These are phyloP conservation scores for Cistogaster globosa DNA, from an alignment of 2,888 invertebrate species.

Conservation along the genomic window DNA sequence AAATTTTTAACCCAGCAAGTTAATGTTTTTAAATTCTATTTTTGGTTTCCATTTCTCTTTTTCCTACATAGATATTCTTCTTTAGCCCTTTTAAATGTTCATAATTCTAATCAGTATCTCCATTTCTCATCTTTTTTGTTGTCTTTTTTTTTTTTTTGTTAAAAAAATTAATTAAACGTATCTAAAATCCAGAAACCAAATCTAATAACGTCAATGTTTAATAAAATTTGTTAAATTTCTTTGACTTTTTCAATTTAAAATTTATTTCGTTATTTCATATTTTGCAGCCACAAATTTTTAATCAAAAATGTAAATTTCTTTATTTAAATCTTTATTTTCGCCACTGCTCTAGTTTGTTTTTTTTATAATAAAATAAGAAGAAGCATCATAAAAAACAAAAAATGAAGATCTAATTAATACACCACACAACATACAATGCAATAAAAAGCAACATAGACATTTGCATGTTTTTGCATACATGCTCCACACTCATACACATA, in stretches of 20 bases:
- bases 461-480: constrained; percentile 36
- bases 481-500: not conserved
- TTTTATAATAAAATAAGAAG: constrained; percentile 11
- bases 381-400: constrained; percentile 25
- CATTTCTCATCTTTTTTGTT: no score
- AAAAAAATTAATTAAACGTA: no score
- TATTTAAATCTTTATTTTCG: constrained; percentile 51
- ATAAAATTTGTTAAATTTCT: no score
- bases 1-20: no score
- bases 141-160: no score
- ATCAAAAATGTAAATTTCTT: constrained; percentile 70
- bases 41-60: no score
- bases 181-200: no score
- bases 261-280: constrained; percentile 23
- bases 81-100: no score
- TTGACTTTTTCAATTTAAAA: not conserved
- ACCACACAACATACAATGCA: constrained; percentile 45
- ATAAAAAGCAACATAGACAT: constrained; percentile 8
- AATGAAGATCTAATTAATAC: constrained; percentile 69
- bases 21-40: no score
- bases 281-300: constrained; percentile 64
- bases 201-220: no score
- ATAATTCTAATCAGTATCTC: no score
- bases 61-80: no score
- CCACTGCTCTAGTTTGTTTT: constrained; percentile 44